Percentiles rank a stretch among this genome's conserved stretches.
Evolutionary conservation across 2,113 vertebrate species (phyloP).

Genomic region (Andinoacara biseriatus): DNA sequence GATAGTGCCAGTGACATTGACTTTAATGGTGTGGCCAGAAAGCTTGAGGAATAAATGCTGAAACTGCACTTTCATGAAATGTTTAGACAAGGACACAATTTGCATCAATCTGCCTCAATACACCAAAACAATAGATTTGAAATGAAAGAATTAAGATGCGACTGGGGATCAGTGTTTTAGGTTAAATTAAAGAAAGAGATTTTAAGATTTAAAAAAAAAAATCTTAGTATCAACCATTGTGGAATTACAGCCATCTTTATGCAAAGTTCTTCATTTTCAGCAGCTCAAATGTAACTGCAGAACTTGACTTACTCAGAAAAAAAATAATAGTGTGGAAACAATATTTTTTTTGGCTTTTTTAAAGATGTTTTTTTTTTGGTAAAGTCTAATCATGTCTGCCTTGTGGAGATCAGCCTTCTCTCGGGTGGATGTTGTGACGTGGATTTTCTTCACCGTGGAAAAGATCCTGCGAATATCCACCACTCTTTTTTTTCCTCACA

Average conservation of each 20-base stretch:
- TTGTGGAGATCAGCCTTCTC: background rate
- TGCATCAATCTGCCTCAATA: fast-evolving
- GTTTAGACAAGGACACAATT: background rate
- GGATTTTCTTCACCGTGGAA: background rate
- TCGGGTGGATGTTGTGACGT: background rate
- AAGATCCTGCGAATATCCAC: background rate
- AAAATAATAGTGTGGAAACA: background rate
- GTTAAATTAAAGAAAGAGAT: background rate
- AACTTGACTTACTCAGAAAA: background rate
- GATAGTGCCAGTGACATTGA: constrained; percentile 17
- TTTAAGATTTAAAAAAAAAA: background rate
- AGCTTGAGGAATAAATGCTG: background rate
- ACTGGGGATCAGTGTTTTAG: background rate
- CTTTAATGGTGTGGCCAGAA: constrained; percentile 12
- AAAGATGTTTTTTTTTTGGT: background rate
- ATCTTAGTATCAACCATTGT: background rate
- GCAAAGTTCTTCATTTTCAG: background rate
- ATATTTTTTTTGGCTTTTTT: background rate
- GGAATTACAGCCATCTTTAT: background rate
- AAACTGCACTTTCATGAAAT: background rate
- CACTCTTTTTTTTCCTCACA: fast-evolving
- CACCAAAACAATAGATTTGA: background rate
- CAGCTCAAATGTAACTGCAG: background rate
- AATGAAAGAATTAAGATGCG: background rate
- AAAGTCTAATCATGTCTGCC: too few species aligned